These are phyloP conservation scores for Pachypanchax playfairii DNA, from an alignment of 2,113 vertebrate species.

Conservation along the genomic window DNA sequence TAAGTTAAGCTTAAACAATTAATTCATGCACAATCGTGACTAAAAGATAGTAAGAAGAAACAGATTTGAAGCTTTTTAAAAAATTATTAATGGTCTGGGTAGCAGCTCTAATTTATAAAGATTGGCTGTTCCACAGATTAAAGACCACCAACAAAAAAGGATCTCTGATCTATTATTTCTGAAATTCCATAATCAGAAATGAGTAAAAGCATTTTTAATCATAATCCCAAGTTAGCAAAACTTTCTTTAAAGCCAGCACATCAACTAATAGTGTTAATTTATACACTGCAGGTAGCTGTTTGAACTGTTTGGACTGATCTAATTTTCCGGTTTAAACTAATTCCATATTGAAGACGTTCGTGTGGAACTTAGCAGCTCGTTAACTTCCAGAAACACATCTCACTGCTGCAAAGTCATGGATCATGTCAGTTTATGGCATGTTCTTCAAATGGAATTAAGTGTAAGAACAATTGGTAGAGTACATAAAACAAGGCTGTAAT, in stretches of 20 bases:
- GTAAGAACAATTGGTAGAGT: conserved; percentile 1
- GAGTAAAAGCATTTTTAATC: background rate
- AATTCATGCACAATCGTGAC: no score
- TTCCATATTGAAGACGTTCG: conserved; percentile 10
- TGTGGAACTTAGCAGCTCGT: conserved; percentile 15
- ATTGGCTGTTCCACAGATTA: background rate
- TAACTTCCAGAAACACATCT: conserved; percentile 15
- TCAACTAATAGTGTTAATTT: background rate
- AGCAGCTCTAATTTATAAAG: background rate
- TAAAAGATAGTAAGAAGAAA: no score
- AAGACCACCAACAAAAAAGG: background rate
- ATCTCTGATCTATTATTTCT: background rate
- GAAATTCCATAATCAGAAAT: background rate
- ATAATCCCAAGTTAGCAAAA: background rate
- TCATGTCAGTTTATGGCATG: conserved; percentile 8
- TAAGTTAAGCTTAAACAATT: no score
- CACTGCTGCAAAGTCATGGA: conserved; percentile 1
- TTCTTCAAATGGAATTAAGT: background rate
- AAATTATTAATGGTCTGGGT: no score
- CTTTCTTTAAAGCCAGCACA: background rate
- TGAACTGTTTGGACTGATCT: conserved; percentile 27
- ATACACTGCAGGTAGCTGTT: conserved; percentile 20
- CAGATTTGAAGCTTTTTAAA: no score
- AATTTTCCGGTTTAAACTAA: conserved; percentile 25
- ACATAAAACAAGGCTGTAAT: background rate